phyloP scores from a whole-genome alignment of 2,113 vertebrate genomes.

The Mobula birostris region DNA sequence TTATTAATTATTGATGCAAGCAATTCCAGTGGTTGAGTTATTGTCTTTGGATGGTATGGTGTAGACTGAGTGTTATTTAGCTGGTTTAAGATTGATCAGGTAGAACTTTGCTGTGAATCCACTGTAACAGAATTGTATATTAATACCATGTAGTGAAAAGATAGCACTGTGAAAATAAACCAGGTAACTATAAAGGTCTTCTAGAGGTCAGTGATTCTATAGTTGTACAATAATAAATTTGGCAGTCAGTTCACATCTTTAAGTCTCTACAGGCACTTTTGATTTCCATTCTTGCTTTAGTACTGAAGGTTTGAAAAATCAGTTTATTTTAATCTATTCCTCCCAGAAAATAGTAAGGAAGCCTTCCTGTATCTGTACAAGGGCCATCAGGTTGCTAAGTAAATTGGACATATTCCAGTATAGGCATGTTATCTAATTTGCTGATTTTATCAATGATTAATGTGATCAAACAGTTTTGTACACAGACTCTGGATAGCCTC shows the following conservation, averaged over 20 bases:
- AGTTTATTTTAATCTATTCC: not conserved
- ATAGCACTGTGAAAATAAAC: not conserved
- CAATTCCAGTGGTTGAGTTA: not conserved
- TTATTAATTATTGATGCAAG: not conserved
- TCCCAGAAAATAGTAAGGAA: not conserved
- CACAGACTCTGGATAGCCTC: not conserved
- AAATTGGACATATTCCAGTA: not conserved
- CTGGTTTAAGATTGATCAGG: not conserved
- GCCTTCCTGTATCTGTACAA: not conserved
- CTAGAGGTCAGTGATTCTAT: not conserved
- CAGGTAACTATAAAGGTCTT: not conserved
- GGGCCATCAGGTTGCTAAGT: not conserved
- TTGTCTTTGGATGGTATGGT: not conserved
- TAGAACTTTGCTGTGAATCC: not conserved
- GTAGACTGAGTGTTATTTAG: constrained; percentile 19
- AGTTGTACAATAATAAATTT: not conserved
- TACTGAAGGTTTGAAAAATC: not conserved
- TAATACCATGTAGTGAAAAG: constrained; percentile 37
- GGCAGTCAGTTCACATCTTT: not conserved
- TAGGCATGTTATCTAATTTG: not conserved
- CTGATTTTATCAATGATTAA: not conserved
- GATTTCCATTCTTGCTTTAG: too few relatives aligned
- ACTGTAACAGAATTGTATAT: not conserved
- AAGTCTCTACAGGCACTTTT: not conserved
- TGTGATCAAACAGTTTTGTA: not conserved